Conservation (phyloP, 2,113 vertebrate genomes). For the Protobothrops flavoviridis region DNA sequence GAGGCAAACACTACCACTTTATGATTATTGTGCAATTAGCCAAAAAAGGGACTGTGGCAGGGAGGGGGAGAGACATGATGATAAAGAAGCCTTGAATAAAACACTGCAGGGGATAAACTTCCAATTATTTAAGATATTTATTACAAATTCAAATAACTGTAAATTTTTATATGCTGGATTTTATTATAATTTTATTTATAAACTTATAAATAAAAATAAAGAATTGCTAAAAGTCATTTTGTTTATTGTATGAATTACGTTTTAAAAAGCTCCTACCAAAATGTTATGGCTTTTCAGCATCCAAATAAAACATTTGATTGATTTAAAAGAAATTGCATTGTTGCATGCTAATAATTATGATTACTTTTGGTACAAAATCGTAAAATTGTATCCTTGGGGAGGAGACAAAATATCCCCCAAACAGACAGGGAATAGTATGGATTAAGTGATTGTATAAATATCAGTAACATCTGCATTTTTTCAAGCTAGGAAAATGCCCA, state of each 20-base stretch:
- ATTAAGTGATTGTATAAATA: neutral
- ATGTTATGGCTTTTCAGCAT: neutral
- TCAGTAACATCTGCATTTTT: neutral
- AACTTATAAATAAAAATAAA: constrained; percentile 2
- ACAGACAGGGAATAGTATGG: neutral
- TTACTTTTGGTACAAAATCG: constrained; percentile 22
- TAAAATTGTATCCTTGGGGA: neutral
- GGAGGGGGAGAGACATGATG: constrained; percentile 4
- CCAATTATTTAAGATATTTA: constrained; percentile 29
- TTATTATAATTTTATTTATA: constrained; percentile 23
- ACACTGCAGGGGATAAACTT: constrained; percentile 15
- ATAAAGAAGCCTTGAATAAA: constrained; percentile 13
- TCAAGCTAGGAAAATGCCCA: neutral
- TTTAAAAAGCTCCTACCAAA: neutral
- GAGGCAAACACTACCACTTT: constrained; percentile 56
- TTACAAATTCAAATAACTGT: constrained; percentile 8
- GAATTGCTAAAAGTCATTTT: neutral
- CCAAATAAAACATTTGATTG: constrained; percentile 25
- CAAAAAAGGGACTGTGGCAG: constrained; percentile 40
- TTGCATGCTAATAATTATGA: constrained; percentile 21
- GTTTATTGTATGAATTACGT: neutral
- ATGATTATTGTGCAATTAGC: constrained; percentile 51
- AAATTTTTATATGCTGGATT: neutral
- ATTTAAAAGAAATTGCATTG: constrained; percentile 34
- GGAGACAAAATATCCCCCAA: neutral